These are phyloP conservation scores for Drosophila siamana DNA, from an alignment of 2,888 invertebrate species.

Conservation along the genomic window DNA sequence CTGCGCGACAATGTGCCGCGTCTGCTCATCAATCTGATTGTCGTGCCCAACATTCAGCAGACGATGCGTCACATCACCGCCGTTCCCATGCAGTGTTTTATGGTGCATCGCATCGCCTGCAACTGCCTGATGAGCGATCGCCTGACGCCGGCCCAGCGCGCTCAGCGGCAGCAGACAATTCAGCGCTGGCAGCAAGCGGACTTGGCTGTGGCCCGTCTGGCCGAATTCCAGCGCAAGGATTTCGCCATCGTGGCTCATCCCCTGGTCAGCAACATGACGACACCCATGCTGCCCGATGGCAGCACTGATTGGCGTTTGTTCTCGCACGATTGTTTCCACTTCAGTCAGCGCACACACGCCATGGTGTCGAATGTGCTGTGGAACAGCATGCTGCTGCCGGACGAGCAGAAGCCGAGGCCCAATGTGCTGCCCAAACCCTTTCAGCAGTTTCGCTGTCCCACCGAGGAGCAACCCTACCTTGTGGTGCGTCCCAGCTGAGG, in stretches of 20 bases:
- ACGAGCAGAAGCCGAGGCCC: conserved; percentile 81
- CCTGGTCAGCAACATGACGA: conserved; percentile 65
- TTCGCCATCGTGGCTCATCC: conserved; percentile 87
- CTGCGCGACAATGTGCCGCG: conserved; percentile 87
- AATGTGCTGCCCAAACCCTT: conserved; percentile 38
- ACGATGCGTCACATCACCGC: conserved; percentile 54
- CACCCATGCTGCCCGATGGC: conserved; percentile 84
- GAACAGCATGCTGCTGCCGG: conserved; percentile 87
- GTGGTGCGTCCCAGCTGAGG: conserved; percentile 69
- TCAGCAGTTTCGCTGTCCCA: conserved; percentile 80
- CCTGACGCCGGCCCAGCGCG: conserved; percentile 36
- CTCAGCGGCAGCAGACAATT: conserved; percentile 45
- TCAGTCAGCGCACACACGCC: conserved; percentile 87
- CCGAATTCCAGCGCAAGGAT: conserved; percentile 85
- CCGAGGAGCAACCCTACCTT: conserved; percentile 79
- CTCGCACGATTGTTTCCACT: conserved; percentile 88
- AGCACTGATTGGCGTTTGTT: conserved; percentile 86
- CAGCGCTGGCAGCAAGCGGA: conserved; percentile 86
- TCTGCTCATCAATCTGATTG: conserved; percentile 74
- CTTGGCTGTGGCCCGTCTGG: conserved; percentile 85
- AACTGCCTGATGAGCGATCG: conserved; percentile 74
- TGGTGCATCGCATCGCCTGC: conserved; percentile 75
- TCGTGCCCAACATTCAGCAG: conserved; percentile 70
- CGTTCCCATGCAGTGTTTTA: conserved; percentile 63
- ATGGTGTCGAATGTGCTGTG: conserved; percentile 86